Conservation (phyloP, 2,888 invertebrate species). For the Meganola albula region DNA sequence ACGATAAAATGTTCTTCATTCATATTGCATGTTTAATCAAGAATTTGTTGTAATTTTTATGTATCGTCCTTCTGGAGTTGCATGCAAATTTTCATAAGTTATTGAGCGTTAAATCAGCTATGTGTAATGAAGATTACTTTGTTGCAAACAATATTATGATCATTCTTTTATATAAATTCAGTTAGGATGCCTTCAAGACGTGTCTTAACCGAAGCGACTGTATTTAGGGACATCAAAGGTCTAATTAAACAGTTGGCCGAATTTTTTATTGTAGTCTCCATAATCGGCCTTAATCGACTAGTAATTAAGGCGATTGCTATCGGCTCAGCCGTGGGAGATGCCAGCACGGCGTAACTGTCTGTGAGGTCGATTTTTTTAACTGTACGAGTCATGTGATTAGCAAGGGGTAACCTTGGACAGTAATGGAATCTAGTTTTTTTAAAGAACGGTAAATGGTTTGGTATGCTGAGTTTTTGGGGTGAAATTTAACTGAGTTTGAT, state of each 20-base stretch:
- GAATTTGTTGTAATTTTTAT: too few relatives aligned
- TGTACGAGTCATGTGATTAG: conserved; percentile 23
- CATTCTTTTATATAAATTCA: too few relatives aligned
- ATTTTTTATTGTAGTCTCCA: conserved; percentile 31
- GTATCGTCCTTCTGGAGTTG: too few relatives aligned
- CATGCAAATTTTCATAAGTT: too few relatives aligned
- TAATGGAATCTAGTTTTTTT: conserved; percentile 24
- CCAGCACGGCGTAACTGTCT: conserved; percentile 27
- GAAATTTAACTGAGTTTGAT: too few relatives aligned
- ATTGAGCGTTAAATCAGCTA: too few relatives aligned
- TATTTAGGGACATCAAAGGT: conserved; percentile 24
- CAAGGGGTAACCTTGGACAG: conserved; percentile 17
- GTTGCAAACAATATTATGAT: too few relatives aligned
- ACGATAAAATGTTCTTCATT: too few relatives aligned
- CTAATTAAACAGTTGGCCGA: conserved; percentile 36
- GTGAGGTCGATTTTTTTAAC: conserved; percentile 35
- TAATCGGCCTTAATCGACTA: conserved; percentile 38
- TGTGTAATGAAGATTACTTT: too few relatives aligned
- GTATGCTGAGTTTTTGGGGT: conserved; percentile 10
- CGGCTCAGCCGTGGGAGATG: conserved; percentile 34
- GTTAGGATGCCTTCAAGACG: too few relatives aligned
- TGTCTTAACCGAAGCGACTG: too few relatives aligned
- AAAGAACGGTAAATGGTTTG: conserved; percentile 18
- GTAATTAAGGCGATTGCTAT: conserved; percentile 41
- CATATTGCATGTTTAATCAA: too few relatives aligned